Evolutionary conservation across 2,888 invertebrate species (phyloP), one percentile per base, ranked within the genome.

Genomic region (Tromatobia lineatoria): DNA sequence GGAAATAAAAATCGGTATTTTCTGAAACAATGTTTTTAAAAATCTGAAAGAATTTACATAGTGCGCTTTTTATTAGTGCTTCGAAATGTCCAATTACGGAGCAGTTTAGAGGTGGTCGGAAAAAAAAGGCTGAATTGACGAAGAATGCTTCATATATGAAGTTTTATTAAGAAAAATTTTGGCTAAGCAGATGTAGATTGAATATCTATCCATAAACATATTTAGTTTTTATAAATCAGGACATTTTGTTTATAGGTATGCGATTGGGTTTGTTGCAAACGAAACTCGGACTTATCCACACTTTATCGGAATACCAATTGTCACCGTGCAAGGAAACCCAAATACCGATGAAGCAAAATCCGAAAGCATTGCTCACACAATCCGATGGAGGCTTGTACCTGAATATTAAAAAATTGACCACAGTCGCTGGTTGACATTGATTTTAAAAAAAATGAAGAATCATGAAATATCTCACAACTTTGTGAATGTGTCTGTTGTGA

Each of bases 181-280:
- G n/a, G n/a, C n/a, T n/a, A n/a, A n/a, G n/a, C n/a, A n/a, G n/a
- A n/a, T n/a, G n/a, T n/a, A n/a, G n/a, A n/a, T n/a, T n/a, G n/a
- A n/a, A n/a, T n/a, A n/a, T n/a, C n/a, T n/a, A n/a, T n/a, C n/a
- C n/a, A n/a, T n/a, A n/a, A n/a, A n/a, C n/a, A n/a, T n/a, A n/a
- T n/a, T n/a, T 29, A 29, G 18, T 50, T 50, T 6, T 18, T 3
- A 18, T 50, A 7, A 50, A 18, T 50, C 18, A 20, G 1, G 1
- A 18, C 4, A 50, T 0, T 3, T 8, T 3, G 0, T 61, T 83
- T 86, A 7, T 38, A 93, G 92, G 92, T 18, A 74, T 88, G 76
- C 88, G 93, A 64, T 83, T 92, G 18, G 93, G 90, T 61, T 82
- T 91, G 38, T 52, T 93, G 59, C 93, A 93, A 81, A 71, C 87